Base-by-base conservation (phyloP, 2,888 invertebrate species). In the Schrankia costaestrigalis region DNA sequence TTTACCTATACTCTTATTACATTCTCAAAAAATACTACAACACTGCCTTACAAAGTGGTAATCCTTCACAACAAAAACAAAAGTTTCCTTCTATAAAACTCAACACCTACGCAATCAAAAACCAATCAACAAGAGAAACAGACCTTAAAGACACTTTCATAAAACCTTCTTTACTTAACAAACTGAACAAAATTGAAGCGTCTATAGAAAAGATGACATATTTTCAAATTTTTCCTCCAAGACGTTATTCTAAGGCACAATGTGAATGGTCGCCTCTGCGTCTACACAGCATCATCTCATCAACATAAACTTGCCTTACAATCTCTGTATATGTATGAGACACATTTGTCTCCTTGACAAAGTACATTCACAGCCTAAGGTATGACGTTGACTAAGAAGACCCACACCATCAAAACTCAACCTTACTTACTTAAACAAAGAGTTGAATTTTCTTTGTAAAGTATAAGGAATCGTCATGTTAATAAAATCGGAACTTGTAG, bases 261-360 rank as follows among this genome's bases (percentile, higher is more conserved):
- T 39, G 39, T 27, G 29, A 46, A 41, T 11, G 35, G 53, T 41
- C 52, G 34, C 51, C 38, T 64, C 68, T 70, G 42, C 30, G 32
- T 34, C 33, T 48, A 42, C 41, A 46, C 32, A 41, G 27, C 35
- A 27, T 42, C 38, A 35, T 38, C 37, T 58, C 53, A 62, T 68
- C 66, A 58, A 41, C 51, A 62, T 56, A 56, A 61, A 53, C 43
- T 55, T 46, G 38, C 26, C 31, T 26, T 40, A 50, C 51, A 64
- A 64, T 56, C 58, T 56, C 49, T 55, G 59, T 58, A 56, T 67
- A 66, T 71, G 69, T 63, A 70, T 70, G 63, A 63, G 66, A 51
- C 56, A 70, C 71, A 73, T 75, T 74, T 75, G 70, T 75, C 71
- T 71, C 61, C 27, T 55, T 62, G 69, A 72, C 70, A 69, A 67